These are phyloP conservation scores for Idaea straminata DNA, from an alignment of 2,888 invertebrate species.

Conservation along the genomic window DNA sequence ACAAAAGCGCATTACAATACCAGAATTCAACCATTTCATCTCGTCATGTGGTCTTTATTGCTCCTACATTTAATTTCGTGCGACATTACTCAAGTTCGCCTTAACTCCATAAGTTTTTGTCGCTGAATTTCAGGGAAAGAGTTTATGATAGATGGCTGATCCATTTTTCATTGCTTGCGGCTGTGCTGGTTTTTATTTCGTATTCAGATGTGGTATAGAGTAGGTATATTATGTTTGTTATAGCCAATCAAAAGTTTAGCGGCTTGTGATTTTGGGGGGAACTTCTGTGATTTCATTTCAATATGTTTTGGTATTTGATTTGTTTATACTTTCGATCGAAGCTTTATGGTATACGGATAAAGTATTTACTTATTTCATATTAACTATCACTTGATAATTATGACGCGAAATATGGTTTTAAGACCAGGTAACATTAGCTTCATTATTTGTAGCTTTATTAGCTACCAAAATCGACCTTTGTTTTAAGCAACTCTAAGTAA, in stretches of 20 bases:
- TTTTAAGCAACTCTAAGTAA: too few species aligned
- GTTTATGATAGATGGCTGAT: conserved; percentile 73
- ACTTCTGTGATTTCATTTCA: neutral
- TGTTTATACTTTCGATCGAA: too few species aligned
- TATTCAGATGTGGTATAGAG: neutral
- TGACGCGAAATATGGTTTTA: too few species aligned
- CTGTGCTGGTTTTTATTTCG: conserved; percentile 16
- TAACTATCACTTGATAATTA: too few species aligned
- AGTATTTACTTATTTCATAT: too few species aligned
- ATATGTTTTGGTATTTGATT: neutral
- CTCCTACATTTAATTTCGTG: conserved; percentile 70
- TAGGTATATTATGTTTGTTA: conserved; percentile 2
- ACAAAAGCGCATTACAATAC: conserved; percentile 25
- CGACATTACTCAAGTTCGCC: conserved; percentile 70
- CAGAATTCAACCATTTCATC: conserved; percentile 43
- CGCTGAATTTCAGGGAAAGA: conserved; percentile 54
- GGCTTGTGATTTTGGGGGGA: conserved; percentile 1
- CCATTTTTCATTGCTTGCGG: conserved; percentile 65
- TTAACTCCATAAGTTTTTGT: conserved; percentile 65
- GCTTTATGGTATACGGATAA: too few species aligned
- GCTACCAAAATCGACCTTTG: too few species aligned
- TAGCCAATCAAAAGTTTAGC: conserved; percentile 3
- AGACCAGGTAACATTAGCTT: too few species aligned
- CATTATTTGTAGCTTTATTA: too few species aligned
- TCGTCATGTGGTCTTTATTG: conserved; percentile 75